Evolutionary conservation across 2,113 vertebrate species (phyloP).

Genomic region (Rhodinocichla rosea): DNA sequence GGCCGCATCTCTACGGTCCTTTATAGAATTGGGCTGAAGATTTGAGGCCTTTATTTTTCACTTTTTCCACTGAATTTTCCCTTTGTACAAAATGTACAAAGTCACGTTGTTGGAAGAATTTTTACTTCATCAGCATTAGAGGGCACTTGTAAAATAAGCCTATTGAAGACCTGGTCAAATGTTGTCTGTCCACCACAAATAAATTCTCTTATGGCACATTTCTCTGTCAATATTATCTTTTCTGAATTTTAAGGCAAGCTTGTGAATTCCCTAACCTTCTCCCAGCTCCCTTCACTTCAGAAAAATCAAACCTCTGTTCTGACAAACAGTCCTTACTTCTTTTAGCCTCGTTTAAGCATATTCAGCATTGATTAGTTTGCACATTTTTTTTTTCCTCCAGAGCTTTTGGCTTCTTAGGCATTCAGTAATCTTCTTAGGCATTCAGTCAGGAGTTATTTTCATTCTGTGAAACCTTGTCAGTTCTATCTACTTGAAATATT

Average conservation of each 20-base stretch:
- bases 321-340: not conserved
- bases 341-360: not conserved
- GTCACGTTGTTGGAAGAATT: not conserved
- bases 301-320: constrained; percentile 25
- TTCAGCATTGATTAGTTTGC: constrained; percentile 19
- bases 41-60: not conserved
- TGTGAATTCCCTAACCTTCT: not conserved
- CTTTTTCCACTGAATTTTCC: not conserved
- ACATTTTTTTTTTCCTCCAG: not conserved
- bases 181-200: not conserved
- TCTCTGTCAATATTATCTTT: constrained; percentile 25
- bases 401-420: constrained; percentile 17
- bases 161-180: not conserved
- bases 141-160: not conserved
- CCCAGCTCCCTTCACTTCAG: not conserved
- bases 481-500: not conserved
- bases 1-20: not conserved
- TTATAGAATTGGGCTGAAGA: not conserved
- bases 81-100: not conserved
- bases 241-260: not conserved
- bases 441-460: constrained; percentile 23
- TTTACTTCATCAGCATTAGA: not conserved
- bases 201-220: not conserved
- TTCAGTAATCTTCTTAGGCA: constrained; percentile 12
- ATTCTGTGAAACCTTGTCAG: not conserved